Evolutionary conservation across 1,140 invertebrate genomes (phyloP).

Genomic region (Saccostrea cuccullata): DNA sequence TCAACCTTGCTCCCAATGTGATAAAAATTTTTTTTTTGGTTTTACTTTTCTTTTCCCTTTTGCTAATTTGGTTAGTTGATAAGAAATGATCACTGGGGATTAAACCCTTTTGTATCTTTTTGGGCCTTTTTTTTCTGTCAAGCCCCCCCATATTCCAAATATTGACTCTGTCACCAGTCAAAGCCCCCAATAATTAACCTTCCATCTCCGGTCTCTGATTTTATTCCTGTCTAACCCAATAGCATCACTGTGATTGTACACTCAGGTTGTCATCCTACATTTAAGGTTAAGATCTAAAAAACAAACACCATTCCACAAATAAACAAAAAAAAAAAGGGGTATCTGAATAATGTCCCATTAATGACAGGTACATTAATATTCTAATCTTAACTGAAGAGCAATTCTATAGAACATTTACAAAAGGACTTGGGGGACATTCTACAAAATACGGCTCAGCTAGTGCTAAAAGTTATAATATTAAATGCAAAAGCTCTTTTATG

Average conservation of each 20-base stretch:
- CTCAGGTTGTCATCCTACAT: not conserved
- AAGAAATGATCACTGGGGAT: not conserved
- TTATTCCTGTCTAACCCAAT: slow-evolving; percentile 2
- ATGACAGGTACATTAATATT: not conserved
- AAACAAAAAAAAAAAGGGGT: not conserved
- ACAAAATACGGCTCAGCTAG: not conserved
- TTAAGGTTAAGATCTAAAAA: not conserved
- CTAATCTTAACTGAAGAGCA: not conserved
- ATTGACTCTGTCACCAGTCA: slow-evolving; percentile 23
- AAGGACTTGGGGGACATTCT: not conserved
- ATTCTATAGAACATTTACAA: not conserved
- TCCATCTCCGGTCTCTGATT: not conserved
- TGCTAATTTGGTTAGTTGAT: not conserved
- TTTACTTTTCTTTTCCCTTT: too few species aligned
- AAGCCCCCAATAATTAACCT: not conserved
- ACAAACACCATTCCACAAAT: not conserved
- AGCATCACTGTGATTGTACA: not conserved
- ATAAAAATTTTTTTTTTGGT: too few species aligned
- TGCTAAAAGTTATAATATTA: too few species aligned
- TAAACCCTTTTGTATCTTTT: not conserved
- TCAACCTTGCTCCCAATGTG: too few species aligned
- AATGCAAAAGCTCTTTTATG: too few species aligned
- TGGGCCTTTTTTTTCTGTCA: not conserved
- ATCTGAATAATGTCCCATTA: not conserved
- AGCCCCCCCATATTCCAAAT: not conserved